These are phyloP conservation scores for Microcebus ravelobensis DNA, from an alignment of 2,113 vertebrate species.

Conservation along the genomic window DNA sequence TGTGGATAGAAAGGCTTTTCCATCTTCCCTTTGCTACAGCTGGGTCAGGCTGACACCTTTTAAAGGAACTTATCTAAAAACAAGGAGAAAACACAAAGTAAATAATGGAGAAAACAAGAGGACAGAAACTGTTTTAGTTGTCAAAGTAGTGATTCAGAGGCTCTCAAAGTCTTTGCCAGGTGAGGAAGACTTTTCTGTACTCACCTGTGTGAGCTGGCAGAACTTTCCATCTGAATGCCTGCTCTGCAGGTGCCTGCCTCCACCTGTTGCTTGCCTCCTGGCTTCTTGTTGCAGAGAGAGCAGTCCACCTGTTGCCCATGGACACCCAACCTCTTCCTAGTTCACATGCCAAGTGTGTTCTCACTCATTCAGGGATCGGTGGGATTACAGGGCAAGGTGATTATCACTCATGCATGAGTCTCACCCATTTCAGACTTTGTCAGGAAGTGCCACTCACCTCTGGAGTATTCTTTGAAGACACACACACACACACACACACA, in stretches of 20 bases:
- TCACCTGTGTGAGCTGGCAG: not conserved
- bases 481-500: not conserved
- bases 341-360: not conserved
- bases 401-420: not conserved
- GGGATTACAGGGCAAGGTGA: not conserved
- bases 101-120: not conserved
- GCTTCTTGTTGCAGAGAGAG: not conserved
- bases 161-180: not conserved
- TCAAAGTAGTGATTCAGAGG: not conserved
- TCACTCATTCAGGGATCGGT: not conserved
- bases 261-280: slow-evolving; percentile 8
- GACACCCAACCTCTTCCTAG: not conserved
- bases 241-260: not conserved
- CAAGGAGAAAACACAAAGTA: not conserved
- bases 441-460: not conserved
- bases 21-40: not conserved
- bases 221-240: not conserved
- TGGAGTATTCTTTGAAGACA: not conserved
- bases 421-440: not conserved
- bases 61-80: not conserved
- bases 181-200: not conserved
- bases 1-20: not conserved
- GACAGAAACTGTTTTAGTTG: not conserved
- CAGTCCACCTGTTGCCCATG: not conserved
- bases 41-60: slow-evolving; percentile 4